phyloP scores from a whole-genome alignment of 2,113 vertebrate species.

The Chamaea fasciata region DNA sequence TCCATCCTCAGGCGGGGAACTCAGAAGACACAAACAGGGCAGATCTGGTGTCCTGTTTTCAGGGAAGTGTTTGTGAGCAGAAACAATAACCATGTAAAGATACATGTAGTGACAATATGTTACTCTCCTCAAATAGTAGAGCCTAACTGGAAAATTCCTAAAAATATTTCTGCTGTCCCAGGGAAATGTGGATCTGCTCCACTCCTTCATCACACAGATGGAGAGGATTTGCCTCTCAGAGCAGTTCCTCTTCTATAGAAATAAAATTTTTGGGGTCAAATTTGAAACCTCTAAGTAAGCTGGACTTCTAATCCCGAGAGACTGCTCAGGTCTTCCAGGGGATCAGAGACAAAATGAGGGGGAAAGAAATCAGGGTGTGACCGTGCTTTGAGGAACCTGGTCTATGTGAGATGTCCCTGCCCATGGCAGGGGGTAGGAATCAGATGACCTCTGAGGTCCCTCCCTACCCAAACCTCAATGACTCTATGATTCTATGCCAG shows the following conservation, averaged over 20 bases:
- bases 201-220: neutral
- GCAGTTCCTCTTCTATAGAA: neutral
- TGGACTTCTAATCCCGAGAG: neutral
- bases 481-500: neutral
- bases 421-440: neutral
- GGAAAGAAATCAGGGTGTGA: rapidly evolving
- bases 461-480: neutral
- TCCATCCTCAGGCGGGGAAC: neutral
- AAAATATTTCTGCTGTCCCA: neutral
- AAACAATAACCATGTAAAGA: neutral
- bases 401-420: neutral
- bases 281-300: neutral
- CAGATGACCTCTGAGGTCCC: neutral
- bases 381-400: neutral
- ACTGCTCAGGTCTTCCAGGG: neutral
- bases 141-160: neutral
- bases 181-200: neutral
- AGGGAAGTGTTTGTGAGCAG: neutral
- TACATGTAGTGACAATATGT: rapidly evolving
- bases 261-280: rapidly evolving
- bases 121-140: neutral
- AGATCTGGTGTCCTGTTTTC: neutral
- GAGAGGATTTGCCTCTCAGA: neutral
- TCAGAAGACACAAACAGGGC: neutral
- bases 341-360: neutral